A percentile compares a stretch with the other conserved stretches of the same genome.
phyloP scores from a whole-genome alignment of 2,113 vertebrate genomes.

The Eidolon helvum region DNA sequence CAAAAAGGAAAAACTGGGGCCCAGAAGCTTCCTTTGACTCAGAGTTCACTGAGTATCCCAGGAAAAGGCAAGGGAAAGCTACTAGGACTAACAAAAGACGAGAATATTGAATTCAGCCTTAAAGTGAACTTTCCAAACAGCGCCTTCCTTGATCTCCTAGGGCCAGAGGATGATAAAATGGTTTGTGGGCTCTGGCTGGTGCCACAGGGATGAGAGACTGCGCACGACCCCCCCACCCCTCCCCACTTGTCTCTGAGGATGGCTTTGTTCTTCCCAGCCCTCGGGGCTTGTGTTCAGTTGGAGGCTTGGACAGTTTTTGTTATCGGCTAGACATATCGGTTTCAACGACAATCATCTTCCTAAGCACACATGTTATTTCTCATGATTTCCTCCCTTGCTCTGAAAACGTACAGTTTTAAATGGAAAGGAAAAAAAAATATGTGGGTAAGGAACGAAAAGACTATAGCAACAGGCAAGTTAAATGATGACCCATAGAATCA shows the following conservation, averaged over 20 bases:
- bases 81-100: slow-evolving; percentile 70
- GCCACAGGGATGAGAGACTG: slow-evolving; percentile 81
- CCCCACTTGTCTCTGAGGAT: slow-evolving; percentile 78
- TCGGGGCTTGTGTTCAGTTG: slow-evolving; percentile 77
- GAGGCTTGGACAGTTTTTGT: slow-evolving; percentile 86
- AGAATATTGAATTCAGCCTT: slow-evolving; percentile 76
- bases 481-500: not conserved
- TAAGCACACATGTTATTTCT: slow-evolving; percentile 72
- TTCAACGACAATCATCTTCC: slow-evolving; percentile 82
- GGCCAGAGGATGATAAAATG: slow-evolving; percentile 82
- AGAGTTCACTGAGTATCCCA: not conserved
- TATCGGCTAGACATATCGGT: slow-evolving; percentile 83
- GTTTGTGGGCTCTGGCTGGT: slow-evolving; percentile 84
- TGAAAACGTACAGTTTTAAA: slow-evolving; percentile 80
- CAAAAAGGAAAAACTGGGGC: not conserved
- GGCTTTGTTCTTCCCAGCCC: slow-evolving; percentile 85
- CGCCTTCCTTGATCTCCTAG: slow-evolving; percentile 78
- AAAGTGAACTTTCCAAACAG: slow-evolving; percentile 75
- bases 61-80: slow-evolving; percentile 19
- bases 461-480: not conserved
- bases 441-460: not conserved
- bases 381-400: slow-evolving; percentile 77
- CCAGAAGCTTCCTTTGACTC: not conserved
- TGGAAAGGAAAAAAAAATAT: not conserved
- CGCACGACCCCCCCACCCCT: slow-evolving; percentile 66